A percentile compares a stretch with the other conserved stretches of the same genome.
These are phyloP conservation scores for Eciton burchellii DNA, from an alignment of 1,140 invertebrate genomes.

Conservation along the genomic window DNA sequence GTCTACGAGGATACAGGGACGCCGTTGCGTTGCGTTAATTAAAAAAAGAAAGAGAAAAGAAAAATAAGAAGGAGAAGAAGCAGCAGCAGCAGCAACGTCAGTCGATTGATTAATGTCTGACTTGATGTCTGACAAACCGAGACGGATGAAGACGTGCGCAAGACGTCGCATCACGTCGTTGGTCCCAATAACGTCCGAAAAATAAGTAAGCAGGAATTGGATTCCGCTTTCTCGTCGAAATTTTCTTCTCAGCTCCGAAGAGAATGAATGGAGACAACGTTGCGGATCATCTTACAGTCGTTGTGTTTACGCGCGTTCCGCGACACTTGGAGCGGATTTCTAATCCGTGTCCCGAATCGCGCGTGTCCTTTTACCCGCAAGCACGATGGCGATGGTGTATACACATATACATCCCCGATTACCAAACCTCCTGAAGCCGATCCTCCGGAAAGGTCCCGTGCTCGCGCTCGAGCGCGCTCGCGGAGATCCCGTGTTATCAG, in stretches of 20 bases:
- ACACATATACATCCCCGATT: constrained; percentile 3
- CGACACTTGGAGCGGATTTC: constrained; percentile 25
- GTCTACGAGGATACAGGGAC: not conserved
- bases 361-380: not conserved
- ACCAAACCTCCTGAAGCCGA: constrained; percentile 32
- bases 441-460: constrained; percentile 44
- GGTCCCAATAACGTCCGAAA: no score
- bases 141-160: no score
- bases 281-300: not conserved
- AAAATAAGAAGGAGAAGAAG: not conserved
- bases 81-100: no score
- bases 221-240: not conserved
- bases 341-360: not conserved
- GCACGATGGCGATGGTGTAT: no score
- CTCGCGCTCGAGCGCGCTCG: constrained; percentile 9
- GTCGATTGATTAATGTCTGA: no score
- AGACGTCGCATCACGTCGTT: no score
- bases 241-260: not conserved
- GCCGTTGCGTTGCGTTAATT: constrained; percentile 10
- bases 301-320: not conserved
- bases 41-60: not conserved
- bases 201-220: no score
- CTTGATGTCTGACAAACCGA: no score
- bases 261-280: not conserved
- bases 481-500: constrained; percentile 25